A percentile compares a stretch with the other conserved stretches of the same genome.
These are phyloP conservation scores for Rhombomys opimus DNA, from an alignment of 2,113 vertebrate genomes.

Conservation along the genomic window DNA sequence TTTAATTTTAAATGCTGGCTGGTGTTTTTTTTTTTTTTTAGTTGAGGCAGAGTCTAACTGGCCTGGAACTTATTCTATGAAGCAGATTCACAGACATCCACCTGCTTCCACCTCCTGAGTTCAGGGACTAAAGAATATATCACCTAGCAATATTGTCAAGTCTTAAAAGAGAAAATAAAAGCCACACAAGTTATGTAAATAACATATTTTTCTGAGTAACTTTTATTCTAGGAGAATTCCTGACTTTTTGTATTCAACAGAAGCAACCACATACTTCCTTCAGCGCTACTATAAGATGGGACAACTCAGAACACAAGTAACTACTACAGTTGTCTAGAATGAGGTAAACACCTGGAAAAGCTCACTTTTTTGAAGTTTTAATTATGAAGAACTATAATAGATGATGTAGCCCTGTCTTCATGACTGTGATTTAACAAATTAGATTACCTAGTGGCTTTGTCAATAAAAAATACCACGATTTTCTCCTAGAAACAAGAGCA, in stretches of 20 bases:
- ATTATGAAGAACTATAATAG: neutral
- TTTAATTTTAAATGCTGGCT: constrained; percentile 33
- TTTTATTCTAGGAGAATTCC: constrained; percentile 38
- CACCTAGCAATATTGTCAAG: neutral
- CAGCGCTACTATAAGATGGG: constrained; percentile 20
- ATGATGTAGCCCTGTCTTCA: neutral
- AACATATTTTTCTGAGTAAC: constrained; percentile 11
- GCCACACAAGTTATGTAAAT: neutral
- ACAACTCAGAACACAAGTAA: constrained; percentile 41
- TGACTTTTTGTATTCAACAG: neutral
- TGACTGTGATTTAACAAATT: constrained; percentile 25
- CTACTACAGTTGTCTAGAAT: constrained; percentile 29
- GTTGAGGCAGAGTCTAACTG: neutral
- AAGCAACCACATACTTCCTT: constrained; percentile 4
- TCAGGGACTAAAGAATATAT: neutral
- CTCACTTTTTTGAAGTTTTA: neutral
- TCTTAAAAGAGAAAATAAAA: constrained; percentile 53
- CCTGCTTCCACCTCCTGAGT: neutral
- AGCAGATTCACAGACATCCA: neutral
- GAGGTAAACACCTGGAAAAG: neutral
- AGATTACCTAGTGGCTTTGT: neutral
- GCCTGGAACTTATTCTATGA: neutral
- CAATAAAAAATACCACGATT: constrained; percentile 1
- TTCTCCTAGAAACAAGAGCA: neutral
- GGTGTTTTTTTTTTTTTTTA: neutral